Conservation (phyloP, 2,113 vertebrate genomes). For the Sakesphorus luctuosus region DNA sequence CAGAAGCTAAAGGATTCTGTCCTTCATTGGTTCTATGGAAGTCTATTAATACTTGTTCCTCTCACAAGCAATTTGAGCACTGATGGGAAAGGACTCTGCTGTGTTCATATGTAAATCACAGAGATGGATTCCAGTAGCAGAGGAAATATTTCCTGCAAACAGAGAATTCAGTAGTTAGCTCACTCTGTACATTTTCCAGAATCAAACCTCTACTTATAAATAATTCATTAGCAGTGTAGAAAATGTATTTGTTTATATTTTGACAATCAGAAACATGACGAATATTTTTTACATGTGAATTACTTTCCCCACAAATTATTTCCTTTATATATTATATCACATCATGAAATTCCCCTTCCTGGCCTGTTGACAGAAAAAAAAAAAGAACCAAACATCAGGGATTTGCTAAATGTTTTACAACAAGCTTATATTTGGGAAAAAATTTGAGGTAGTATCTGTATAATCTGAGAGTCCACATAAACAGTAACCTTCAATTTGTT, state of each 20-base stretch:
- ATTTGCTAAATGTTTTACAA: background rate
- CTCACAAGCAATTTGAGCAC: background rate
- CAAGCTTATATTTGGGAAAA: background rate
- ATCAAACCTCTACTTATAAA: constrained; percentile 15
- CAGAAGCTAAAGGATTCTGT: background rate
- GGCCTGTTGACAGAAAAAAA: background rate
- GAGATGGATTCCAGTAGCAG: background rate
- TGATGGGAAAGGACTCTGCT: background rate
- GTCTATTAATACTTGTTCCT: background rate
- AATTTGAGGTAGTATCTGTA: background rate
- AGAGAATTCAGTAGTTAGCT: background rate
- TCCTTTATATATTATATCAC: background rate
- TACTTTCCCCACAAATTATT: background rate
- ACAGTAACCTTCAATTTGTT: background rate
- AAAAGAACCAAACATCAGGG: background rate
- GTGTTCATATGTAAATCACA: constrained; percentile 21
- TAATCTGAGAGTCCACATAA: background rate
- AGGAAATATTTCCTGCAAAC: background rate
- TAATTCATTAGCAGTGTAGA: constrained; percentile 19
- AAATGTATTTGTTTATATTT: constrained; percentile 10
- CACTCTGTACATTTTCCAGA: background rate
- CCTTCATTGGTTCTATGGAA: background rate
- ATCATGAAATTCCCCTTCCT: background rate
- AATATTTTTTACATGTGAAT: background rate
- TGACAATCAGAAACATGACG: background rate